A percentile compares a stretch with the other conserved stretches of the same genome.
These are phyloP conservation scores for Pollachius pollachius DNA, from an alignment of 2,113 vertebrate species.

Conservation along the genomic window DNA sequence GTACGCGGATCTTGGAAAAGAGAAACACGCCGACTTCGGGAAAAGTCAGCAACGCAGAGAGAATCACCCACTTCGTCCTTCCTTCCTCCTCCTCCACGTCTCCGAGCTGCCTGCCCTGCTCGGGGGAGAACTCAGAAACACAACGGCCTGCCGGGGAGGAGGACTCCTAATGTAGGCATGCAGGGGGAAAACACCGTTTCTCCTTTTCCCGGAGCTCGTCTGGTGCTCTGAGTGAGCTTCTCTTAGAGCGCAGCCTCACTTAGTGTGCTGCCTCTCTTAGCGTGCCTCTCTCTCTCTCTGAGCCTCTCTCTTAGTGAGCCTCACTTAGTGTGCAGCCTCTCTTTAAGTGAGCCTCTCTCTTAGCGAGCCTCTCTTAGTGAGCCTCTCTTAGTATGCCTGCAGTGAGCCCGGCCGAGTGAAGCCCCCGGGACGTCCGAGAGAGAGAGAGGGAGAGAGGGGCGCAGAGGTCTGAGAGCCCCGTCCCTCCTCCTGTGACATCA, in stretches of 20 bases:
- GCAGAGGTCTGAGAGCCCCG: conserved; percentile 44
- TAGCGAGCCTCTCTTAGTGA: too few species aligned
- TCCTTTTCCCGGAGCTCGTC: background rate
- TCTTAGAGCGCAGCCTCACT: too few species aligned
- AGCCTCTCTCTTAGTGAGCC: too few species aligned
- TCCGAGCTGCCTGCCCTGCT: background rate
- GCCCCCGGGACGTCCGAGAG: conserved; percentile 16
- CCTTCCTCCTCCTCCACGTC: background rate
- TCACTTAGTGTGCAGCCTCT: too few species aligned
- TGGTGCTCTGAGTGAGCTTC: too few species aligned
- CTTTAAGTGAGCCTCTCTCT: too few species aligned
- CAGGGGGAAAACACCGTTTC: background rate
- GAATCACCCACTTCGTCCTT: background rate
- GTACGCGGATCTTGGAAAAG: background rate
- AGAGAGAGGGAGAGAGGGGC: conserved; percentile 16
- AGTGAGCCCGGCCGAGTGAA: too few species aligned
- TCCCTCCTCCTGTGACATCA: conserved; percentile 70
- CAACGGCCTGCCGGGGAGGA: background rate
- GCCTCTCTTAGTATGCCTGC: too few species aligned
- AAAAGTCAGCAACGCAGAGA: background rate
- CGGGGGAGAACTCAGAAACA: too few species aligned
- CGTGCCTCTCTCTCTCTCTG: too few species aligned
- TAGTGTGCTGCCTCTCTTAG: too few species aligned
- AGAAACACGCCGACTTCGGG: background rate
- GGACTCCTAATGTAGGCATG: background rate